phyloP scores from a whole-genome alignment of 2,888 invertebrate genomes.

The Amphiduros pacificus region DNA sequence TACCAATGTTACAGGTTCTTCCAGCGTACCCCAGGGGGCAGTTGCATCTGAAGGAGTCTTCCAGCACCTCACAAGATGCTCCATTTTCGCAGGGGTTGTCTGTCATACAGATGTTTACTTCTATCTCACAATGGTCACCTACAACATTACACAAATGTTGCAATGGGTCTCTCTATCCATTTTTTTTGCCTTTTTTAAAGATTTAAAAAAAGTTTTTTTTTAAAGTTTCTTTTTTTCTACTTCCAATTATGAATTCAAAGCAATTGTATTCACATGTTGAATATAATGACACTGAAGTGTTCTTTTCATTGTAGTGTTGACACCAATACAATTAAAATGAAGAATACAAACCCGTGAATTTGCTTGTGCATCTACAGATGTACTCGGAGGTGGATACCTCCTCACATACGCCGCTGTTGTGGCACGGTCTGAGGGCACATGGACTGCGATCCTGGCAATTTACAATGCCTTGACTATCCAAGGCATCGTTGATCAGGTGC shows the following conservation, averaged over 20 bases:
- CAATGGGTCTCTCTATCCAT: no score
- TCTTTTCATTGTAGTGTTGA: neutral
- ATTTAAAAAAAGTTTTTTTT: no score
- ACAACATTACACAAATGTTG: no score
- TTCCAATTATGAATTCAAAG: neutral
- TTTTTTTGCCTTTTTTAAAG: no score
- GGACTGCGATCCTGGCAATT: constrained; percentile 68
- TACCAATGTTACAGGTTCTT: constrained; percentile 76
- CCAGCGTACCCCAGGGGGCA: constrained; percentile 82
- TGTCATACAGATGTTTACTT: constrained; percentile 69
- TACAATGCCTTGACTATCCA: constrained; percentile 79
- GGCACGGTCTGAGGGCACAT: constrained; percentile 67
- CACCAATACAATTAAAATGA: neutral
- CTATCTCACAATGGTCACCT: constrained; percentile 65
- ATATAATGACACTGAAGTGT: neutral
- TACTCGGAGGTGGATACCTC: constrained; percentile 47
- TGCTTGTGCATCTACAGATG: constrained; percentile 6
- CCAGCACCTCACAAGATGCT: constrained; percentile 69
- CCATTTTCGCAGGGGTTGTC: constrained; percentile 77
- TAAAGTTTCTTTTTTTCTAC: no score
- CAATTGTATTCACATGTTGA: neutral
- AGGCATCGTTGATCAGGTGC: constrained; percentile 71
- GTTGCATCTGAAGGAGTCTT: constrained; percentile 74
- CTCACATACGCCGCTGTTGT: constrained; percentile 70
- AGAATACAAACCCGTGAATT: constrained; percentile 8